Base-by-base conservation (phyloP, 1,140 invertebrate species). In the Trypoxylus dichotomus region DNA sequence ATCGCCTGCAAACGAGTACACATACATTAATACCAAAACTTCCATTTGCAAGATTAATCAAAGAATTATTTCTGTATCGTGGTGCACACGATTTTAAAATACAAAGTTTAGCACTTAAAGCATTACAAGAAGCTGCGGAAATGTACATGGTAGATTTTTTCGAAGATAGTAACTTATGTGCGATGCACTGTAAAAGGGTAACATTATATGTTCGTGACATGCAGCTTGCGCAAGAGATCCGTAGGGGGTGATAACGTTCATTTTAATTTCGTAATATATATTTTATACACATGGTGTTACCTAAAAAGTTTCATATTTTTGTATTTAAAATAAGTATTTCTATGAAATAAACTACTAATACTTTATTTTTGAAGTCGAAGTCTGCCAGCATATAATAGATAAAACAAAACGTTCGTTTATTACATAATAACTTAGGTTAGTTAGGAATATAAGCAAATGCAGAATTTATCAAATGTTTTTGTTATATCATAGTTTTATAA, bases 111-210 rank as follows among this genome's bases (percentile, higher is more conserved):
- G 47, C 74, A 25, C 47, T 75, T 7, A 5, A 29, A 58, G 74
- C 74, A 6, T 24, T 75, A 5, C 74, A 75, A 75, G 24, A 7
- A 54, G 13, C 74, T 54, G 13, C 43, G 2, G 74, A 75, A 75
- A 24, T 43, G 32, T 75, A 75, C 47, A 8, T 75, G 10, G 19
- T 54, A 5, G 3, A 75, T 19, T 15, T 75, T 75, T 75, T 75
- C 25, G 74, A 75, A 27, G 74, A 75, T 25, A 54, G 41, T 54
- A 32, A 75, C 29, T 75, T 75, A 58, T 75, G 74, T 54, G 10
- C 74, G 1, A 25, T 75, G 15, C 74, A 75, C 47, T 21, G 19
- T 75, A 75, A 58, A 54, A 75, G 74, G 21, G 42, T 75, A 27
- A 75, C 74, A 8, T 54, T 75, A 15, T 13, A 54, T 21, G 15